These are phyloP conservation scores for Mystacornis crossleyi DNA, from an alignment of 2,113 vertebrate genomes.

Conservation along the genomic window DNA sequence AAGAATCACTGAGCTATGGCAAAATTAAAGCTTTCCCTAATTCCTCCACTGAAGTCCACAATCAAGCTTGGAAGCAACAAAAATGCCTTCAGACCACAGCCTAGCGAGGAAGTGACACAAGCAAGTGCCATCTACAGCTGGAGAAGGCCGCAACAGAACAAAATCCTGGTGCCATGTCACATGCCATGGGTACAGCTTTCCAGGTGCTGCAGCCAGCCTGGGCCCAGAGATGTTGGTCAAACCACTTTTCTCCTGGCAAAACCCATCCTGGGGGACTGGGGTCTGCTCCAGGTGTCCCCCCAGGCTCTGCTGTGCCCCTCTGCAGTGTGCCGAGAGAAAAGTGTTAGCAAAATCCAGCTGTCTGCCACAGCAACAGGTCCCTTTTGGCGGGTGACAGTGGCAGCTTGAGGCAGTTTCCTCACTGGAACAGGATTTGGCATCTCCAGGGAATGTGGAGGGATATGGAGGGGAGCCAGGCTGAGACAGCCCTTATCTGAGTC, in stretches of 20 bases:
- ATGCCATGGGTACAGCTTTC: neutral
- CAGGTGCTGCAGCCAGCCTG: neutral
- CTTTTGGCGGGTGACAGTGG: accelerated
- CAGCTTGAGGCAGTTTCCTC: neutral
- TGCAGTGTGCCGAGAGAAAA: accelerated
- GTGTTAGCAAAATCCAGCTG: neutral
- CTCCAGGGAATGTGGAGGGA: neutral
- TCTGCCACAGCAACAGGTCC: neutral
- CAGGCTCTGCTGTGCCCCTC: neutral
- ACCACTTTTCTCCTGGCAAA: neutral
- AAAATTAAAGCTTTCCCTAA: neutral
- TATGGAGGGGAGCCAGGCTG: neutral
- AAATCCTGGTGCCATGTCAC: too few species aligned
- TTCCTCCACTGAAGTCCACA: neutral
- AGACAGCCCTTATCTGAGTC: neutral
- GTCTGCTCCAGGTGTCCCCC: neutral
- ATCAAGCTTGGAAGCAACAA: neutral
- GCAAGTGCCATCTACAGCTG: neutral
- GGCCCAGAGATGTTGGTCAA: neutral
- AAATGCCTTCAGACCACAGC: neutral
- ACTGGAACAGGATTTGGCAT: neutral
- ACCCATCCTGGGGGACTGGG: neutral
- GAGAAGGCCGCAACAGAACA: neutral
- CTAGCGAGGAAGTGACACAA: neutral
- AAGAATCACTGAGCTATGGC: neutral